phyloP scores from a whole-genome alignment of 2,113 vertebrate species.

The Hydropotes inermis region DNA sequence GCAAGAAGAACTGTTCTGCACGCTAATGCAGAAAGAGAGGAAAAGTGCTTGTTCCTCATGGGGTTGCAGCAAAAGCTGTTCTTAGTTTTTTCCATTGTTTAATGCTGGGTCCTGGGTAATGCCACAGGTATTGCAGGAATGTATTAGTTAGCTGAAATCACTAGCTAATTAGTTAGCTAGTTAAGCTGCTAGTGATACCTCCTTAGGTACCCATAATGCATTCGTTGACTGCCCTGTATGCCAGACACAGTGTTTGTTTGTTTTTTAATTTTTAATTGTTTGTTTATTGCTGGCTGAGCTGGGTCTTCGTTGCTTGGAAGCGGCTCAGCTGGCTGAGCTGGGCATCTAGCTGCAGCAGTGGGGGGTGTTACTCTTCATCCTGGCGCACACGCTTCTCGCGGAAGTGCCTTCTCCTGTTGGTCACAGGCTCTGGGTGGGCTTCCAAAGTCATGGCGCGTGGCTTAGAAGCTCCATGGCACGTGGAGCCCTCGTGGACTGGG shows the following conservation, averaged over 20 bases:
- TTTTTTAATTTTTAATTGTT: neutral
- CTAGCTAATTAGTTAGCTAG: neutral
- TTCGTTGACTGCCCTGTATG: neutral
- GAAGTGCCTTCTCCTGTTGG: neutral
- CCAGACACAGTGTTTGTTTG: neutral
- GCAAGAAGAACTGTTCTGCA: constrained; percentile 2
- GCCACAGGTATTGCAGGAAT: neutral
- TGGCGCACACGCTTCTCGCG: accelerated
- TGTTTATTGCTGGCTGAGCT: neutral
- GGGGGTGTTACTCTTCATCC: neutral
- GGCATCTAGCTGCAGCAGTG: neutral
- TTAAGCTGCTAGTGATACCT: neutral
- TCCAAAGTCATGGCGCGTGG: accelerated
- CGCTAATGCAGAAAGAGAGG: neutral
- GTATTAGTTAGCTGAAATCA: neutral
- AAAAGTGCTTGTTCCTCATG: neutral
- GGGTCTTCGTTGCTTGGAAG: neutral
- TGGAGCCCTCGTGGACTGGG: neutral
- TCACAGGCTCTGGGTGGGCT: neutral
- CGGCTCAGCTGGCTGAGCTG: neutral
- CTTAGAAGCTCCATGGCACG: accelerated
- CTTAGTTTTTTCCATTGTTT: neutral
- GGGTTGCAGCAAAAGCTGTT: neutral
- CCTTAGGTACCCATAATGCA: neutral
- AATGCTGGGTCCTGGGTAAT: neutral